phyloP scores from a whole-genome alignment of 2,797 vertebrate genomes.

The Smutsia gigantea region DNA sequence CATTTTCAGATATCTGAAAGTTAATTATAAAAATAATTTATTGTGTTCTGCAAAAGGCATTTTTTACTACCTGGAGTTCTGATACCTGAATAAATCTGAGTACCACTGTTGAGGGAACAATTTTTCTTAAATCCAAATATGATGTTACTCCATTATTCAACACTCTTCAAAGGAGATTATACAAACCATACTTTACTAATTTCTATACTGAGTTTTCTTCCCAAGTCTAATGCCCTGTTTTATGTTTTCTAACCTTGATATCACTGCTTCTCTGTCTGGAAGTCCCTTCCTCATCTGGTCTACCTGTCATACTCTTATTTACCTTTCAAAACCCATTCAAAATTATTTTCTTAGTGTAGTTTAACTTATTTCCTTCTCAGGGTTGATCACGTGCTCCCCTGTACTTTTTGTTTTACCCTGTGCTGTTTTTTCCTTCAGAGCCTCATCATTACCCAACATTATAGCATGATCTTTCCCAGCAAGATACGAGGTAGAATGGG shows the following conservation, averaged over 20 bases:
- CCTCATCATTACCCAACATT: background rate
- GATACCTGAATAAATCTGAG: slow-evolving; percentile 4
- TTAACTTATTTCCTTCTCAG: background rate
- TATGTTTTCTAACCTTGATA: background rate
- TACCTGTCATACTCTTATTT: background rate
- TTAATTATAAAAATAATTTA: slow-evolving; percentile 6
- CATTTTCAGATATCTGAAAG: slow-evolving; percentile 11
- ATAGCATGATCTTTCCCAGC: background rate
- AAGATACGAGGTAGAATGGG: background rate
- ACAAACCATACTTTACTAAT: background rate
- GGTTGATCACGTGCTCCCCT: background rate
- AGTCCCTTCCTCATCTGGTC: background rate
- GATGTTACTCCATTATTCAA: background rate
- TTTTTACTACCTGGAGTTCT: background rate
- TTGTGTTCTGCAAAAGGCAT: slow-evolving; percentile 1
- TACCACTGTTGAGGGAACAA: background rate
- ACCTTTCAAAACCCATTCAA: slow-evolving; percentile 33
- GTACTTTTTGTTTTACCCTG: background rate
- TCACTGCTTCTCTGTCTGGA: background rate
- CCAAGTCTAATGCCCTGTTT: background rate
- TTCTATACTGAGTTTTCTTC: background rate
- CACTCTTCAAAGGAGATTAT: background rate
- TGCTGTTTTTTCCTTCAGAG: background rate
- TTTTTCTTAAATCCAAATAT: slow-evolving; percentile 41
- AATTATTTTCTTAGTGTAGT: slow-evolving; percentile 6